Conservation (phyloP, 2,113 vertebrate species). For the Xenopus borealis region DNA sequence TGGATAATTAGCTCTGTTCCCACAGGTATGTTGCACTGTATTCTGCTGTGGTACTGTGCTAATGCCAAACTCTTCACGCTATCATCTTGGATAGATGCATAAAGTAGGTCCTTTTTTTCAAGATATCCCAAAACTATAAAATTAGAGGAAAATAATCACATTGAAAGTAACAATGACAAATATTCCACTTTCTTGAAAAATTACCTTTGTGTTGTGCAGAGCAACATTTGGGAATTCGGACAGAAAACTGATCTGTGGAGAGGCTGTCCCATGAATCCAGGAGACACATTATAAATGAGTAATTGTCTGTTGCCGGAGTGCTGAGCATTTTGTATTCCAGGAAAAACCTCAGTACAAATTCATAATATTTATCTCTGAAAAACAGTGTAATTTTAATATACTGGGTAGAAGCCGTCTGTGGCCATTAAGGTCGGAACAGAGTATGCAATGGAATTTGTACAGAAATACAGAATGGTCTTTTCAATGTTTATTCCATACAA, state of each 20-base stretch:
- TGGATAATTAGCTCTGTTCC: conserved; percentile 54
- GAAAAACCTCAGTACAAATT: not conserved
- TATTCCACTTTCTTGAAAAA: not conserved
- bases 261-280: not conserved
- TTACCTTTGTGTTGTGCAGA: not conserved
- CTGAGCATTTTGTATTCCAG: not conserved
- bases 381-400: too few species aligned
- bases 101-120: not conserved
- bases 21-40: conserved; percentile 19
- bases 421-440: too few species aligned
- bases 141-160: not conserved
- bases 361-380: too few species aligned
- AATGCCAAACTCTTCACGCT: conserved; percentile 6
- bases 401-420: too few species aligned
- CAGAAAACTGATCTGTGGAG: not conserved
- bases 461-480: too few species aligned
- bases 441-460: too few species aligned
- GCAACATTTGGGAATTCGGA: not conserved
- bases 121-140: not conserved
- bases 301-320: not conserved
- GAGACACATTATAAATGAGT: not conserved
- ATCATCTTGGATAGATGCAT: conserved; percentile 31
- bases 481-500: too few species aligned
- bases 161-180: not conserved
- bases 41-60: conserved; percentile 44